These are phyloP conservation scores for Phalanger gymnotis DNA, from an alignment of 2,797 vertebrate genomes.

Conservation along the genomic window DNA sequence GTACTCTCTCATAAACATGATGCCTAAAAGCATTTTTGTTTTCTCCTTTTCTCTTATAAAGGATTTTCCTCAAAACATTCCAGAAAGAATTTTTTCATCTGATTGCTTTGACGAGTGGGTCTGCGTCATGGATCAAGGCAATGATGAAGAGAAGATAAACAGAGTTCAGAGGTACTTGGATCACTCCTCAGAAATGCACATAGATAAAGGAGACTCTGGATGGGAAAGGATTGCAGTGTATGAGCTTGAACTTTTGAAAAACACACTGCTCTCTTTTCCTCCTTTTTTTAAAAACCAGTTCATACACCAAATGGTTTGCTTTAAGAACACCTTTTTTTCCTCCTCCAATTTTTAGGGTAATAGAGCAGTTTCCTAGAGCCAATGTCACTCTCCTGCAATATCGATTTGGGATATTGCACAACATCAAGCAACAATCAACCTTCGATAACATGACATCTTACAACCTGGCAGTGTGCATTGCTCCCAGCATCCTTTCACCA, in stretches of 20 bases:
- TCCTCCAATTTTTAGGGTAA: constrained; percentile 85
- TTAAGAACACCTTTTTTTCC: constrained; percentile 51
- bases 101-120: constrained; percentile 93
- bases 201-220: neutral
- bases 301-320: constrained; percentile 53
- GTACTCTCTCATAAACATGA: constrained; percentile 38
- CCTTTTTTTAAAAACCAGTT: neutral
- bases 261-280: neutral
- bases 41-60: constrained; percentile 77
- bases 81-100: constrained; percentile 92
- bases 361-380: constrained; percentile 90
- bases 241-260: neutral
- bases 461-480: constrained; percentile 95
- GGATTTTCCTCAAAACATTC: constrained; percentile 97
- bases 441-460: constrained; percentile 97
- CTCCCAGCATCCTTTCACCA: constrained; percentile 93
- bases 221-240: neutral
- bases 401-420: constrained; percentile 90
- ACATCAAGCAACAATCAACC: constrained; percentile 90
- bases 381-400: constrained; percentile 92
- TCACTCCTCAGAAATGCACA: constrained; percentile 42
- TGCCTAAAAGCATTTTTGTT: constrained; percentile 52
- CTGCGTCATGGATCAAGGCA: constrained; percentile 90
- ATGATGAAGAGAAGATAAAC: constrained; percentile 89
- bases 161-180: constrained; percentile 88